phyloP scores from a whole-genome alignment of 2,113 vertebrate species.

The Morone saxatilis region DNA sequence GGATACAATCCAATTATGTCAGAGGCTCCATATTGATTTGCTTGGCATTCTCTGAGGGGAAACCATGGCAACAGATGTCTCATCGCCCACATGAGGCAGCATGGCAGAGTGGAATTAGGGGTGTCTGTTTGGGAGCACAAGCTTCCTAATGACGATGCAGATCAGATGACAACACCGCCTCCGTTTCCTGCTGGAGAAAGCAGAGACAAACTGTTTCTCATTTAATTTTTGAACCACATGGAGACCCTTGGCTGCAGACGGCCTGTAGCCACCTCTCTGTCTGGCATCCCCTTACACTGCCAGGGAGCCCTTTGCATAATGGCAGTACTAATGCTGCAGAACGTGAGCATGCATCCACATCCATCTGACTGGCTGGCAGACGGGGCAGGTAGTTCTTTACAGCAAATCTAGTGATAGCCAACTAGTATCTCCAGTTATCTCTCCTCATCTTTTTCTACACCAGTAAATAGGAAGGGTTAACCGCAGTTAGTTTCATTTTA shows the following conservation, averaged over 20 bases:
- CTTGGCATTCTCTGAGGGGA: conserved; percentile 68
- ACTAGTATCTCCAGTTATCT: conserved; percentile 1
- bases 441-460: neutral
- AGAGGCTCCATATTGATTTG: conserved; percentile 70
- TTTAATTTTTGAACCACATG: conserved; percentile 18
- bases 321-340: conserved; percentile 2
- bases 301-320: conserved; percentile 13
- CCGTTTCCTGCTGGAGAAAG: conserved; percentile 18
- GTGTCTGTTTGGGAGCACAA: conserved; percentile 42
- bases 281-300: conserved; percentile 16
- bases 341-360: neutral
- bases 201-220: conserved; percentile 34
- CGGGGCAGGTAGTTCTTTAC: neutral
- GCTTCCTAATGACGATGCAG: conserved; percentile 50
- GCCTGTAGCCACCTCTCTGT: conserved; percentile 16
- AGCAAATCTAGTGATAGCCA: conserved; percentile 10
- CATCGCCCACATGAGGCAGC: conserved; percentile 54
- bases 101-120: conserved; percentile 49
- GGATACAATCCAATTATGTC: conserved; percentile 78
- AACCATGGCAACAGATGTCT: conserved; percentile 85
- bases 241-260: conserved; percentile 25
- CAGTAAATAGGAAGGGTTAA: neutral
- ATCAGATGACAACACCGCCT: conserved; percentile 60
- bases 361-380: neutral
- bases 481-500: neutral